Base-by-base conservation (phyloP, 2,113 vertebrate genomes). In the Anoplopoma fimbria region DNA sequence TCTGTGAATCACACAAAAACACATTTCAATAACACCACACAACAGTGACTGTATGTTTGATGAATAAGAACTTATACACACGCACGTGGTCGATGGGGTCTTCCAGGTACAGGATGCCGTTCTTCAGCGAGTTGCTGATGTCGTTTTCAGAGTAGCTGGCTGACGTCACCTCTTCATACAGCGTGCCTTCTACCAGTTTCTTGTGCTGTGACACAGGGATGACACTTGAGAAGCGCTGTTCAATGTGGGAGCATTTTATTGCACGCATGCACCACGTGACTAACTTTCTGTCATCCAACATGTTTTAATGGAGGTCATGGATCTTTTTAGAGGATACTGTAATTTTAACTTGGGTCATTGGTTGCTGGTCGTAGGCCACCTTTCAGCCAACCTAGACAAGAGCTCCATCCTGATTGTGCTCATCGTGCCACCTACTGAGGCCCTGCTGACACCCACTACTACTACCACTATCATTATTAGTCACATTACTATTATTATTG, bases 81-180 rank as follows among this genome's bases (percentile, higher is more conserved):
- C 96, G 93, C 93, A 97, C 96, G 0, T 97, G 96, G 85, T 97
- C 96, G 0, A 97, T 95, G 80, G 96, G 96, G 51, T 97, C 96
- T 79, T 97, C 96, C 0, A 97, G 94, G 93, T 97, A 97, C 25
- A 97, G 95, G 91, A 97, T 96, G 65, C 96, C 96, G 0, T 97
- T 97, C 91, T 95, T 96, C 86, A 97, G 95, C 12, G 96, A 97
- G 91, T 97, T 97, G 92, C 96, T 97, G 94, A 97, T 96, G 95
- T 97, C 96, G 0, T 96, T 97, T 82, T 97, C 96, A 0, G 96
- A 96, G 93, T 96, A 97, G 87, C 96, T 97, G 94, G 95, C 96
- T 0, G 95, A 95, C 4, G 96, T 90, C 72, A 97, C 96, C 87
- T 97, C 97, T 60, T 97, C 97, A 0, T 96, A 97, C 58, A 96